Conservation (phyloP, 2,888 invertebrate species). For the Drosophila prolongata region DNA sequence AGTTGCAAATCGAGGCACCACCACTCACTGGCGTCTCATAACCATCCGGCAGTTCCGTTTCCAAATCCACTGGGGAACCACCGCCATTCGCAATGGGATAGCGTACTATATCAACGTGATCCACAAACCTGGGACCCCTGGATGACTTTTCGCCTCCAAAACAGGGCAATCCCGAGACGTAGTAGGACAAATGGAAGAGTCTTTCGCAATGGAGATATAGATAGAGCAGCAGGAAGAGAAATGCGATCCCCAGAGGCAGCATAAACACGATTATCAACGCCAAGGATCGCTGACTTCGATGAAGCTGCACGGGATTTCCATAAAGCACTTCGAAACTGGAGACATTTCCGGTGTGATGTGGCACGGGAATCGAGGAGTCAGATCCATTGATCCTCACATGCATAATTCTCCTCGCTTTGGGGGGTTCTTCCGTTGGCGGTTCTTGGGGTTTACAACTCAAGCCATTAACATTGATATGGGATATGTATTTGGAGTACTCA, state of each 20-base stretch:
- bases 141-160: conserved; percentile 52
- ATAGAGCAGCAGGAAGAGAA: conserved; percentile 81
- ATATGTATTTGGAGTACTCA: conserved; percentile 82
- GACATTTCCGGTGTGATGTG: conserved; percentile 54
- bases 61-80: conserved; percentile 44
- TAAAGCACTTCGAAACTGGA: conserved; percentile 76
- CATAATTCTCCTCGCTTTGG: conserved; percentile 15
- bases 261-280: conserved; percentile 82
- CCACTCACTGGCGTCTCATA: conserved; percentile 81
- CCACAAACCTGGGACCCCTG: conserved; percentile 57
- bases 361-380: conserved; percentile 1
- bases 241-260: conserved; percentile 82
- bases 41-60: conserved; percentile 56
- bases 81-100: conserved; percentile 55
- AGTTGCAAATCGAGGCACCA: conserved; percentile 76
- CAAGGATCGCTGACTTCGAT: conserved; percentile 80
- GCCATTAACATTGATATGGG: conserved; percentile 83
- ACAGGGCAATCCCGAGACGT: conserved; percentile 60
- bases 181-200: conserved; percentile 82
- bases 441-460: conserved; percentile 76
- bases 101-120: conserved; percentile 81
- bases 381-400: conserved; percentile 8
- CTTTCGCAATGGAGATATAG: conserved; percentile 83
- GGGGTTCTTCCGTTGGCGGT: not conserved
- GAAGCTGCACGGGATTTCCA: conserved; percentile 75